Evolutionary conservation across 1,140 invertebrate species (phyloP).

Genomic region (Leguminivora glycinivorella): DNA sequence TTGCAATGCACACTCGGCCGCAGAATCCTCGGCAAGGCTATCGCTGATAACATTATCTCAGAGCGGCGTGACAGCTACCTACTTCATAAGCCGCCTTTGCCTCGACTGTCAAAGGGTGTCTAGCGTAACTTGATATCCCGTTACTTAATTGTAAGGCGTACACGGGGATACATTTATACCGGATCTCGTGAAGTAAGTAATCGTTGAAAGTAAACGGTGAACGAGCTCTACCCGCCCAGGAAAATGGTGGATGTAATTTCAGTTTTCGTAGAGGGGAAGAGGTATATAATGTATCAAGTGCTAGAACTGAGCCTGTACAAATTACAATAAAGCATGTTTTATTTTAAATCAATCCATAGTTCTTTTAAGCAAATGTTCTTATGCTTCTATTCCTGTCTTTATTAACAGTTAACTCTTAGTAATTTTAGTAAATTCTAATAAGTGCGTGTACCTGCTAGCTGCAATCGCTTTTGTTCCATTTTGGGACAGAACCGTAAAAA

Average conservation of each 20-base stretch:
- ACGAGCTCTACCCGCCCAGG: background rate
- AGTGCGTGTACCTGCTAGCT: background rate
- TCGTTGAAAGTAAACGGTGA: background rate
- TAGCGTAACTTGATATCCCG: background rate
- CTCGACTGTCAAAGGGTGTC: background rate
- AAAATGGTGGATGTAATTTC: background rate
- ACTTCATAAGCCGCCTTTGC: background rate
- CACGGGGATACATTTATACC: background rate
- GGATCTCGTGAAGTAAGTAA: background rate
- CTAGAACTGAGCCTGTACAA: too few species aligned
- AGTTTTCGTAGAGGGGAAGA: background rate
- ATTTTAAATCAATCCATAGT: too few species aligned
- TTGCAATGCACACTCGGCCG: slow-evolving; percentile 39
- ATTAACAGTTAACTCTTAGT: too few species aligned
- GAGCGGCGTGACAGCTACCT: slow-evolving; percentile 39
- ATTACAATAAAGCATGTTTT: too few species aligned
- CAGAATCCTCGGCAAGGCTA: slow-evolving; percentile 72
- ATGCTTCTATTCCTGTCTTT: too few species aligned
- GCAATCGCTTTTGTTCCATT: background rate
- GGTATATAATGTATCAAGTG: background rate
- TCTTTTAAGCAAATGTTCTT: too few species aligned
- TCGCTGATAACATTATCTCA: slow-evolving; percentile 74
- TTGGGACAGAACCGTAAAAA: too few species aligned
- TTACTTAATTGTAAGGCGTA: background rate
- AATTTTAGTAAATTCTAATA: too few species aligned